phyloP scores from a whole-genome alignment of 2,888 invertebrate species.

The Hyppa rectilinea region DNA sequence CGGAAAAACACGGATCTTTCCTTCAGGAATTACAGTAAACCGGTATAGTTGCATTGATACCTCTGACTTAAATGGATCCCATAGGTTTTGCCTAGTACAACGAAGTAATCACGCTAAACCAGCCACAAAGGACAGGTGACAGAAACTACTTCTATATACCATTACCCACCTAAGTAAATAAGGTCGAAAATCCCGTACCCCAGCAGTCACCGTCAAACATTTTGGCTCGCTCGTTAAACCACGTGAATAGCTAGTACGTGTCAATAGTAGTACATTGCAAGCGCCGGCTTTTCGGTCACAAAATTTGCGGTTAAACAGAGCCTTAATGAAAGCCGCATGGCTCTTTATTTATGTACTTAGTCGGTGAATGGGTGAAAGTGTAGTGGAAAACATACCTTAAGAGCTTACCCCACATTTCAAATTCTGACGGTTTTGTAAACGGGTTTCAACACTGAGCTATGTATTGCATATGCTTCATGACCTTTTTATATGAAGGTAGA shows the following conservation, averaged over 20 bases:
- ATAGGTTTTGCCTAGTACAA: neutral
- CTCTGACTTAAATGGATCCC: neutral
- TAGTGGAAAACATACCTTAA: conserved; percentile 27
- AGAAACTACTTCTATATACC: conserved; percentile 15
- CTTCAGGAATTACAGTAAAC: neutral
- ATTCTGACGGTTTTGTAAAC: conserved; percentile 1
- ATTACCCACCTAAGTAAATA: conserved; percentile 34
- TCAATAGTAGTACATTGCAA: conserved; percentile 59
- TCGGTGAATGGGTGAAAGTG: conserved; percentile 18
- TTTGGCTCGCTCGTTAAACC: conserved; percentile 57
- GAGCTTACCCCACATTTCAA: neutral
- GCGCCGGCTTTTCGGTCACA: conserved; percentile 72
- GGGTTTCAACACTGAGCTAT: conserved; percentile 15
- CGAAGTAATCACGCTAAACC: conserved; percentile 12
- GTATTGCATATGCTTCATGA: neutral
- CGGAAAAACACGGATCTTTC: neutral
- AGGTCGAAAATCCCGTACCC: conserved; percentile 29
- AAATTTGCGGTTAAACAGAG: conserved; percentile 78
- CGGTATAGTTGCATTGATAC: neutral
- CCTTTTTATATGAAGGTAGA: neutral
- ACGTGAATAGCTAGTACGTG: conserved; percentile 56
- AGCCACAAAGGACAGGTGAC: conserved; percentile 4
- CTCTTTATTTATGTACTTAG: conserved; percentile 58
- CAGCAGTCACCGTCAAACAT: conserved; percentile 38
- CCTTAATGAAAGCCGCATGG: conserved; percentile 76